These are phyloP conservation scores for Chamaetylas fuelleborni DNA, from an alignment of 2,113 vertebrate genomes.

Conservation along the genomic window DNA sequence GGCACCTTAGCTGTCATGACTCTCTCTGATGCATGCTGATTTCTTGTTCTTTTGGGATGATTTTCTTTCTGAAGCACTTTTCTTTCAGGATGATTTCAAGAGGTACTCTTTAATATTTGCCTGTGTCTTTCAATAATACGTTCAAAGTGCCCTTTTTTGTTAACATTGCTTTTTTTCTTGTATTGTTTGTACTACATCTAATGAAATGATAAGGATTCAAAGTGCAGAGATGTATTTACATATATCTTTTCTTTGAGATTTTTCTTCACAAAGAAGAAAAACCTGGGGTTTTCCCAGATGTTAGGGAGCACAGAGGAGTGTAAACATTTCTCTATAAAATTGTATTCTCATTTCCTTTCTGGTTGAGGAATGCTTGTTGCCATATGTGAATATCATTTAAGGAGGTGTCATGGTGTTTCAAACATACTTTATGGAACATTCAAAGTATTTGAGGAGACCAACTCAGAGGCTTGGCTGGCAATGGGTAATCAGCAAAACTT, in stretches of 20 bases:
- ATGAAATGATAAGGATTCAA: not conserved
- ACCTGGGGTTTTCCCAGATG: not conserved
- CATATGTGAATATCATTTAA: conserved; percentile 49
- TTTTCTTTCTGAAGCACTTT: not conserved
- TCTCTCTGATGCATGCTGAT: not conserved
- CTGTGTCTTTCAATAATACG: not conserved
- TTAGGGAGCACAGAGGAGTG: not conserved
- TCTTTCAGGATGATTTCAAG: not conserved
- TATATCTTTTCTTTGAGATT: not conserved
- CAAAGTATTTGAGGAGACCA: not conserved
- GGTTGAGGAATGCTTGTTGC: conserved; percentile 2
- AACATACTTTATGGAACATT: not conserved
- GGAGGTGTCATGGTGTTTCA: not conserved
- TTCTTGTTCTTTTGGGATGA: not conserved
- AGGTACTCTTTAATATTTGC: not conserved
- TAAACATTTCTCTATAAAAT: conserved; percentile 42
- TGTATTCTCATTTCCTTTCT: conserved; percentile 56
- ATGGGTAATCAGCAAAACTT: not conserved
- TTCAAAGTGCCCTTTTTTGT: not conserved
- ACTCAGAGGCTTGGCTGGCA: not conserved
- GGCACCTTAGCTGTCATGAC: not conserved
- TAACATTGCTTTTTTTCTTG: not conserved
- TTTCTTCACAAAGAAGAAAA: not conserved
- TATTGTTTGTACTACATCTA: not conserved
- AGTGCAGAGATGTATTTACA: not conserved